These are phyloP conservation scores for Cepaea hortensis DNA, from an alignment of 2,888 invertebrate genomes.

Conservation along the genomic window DNA sequence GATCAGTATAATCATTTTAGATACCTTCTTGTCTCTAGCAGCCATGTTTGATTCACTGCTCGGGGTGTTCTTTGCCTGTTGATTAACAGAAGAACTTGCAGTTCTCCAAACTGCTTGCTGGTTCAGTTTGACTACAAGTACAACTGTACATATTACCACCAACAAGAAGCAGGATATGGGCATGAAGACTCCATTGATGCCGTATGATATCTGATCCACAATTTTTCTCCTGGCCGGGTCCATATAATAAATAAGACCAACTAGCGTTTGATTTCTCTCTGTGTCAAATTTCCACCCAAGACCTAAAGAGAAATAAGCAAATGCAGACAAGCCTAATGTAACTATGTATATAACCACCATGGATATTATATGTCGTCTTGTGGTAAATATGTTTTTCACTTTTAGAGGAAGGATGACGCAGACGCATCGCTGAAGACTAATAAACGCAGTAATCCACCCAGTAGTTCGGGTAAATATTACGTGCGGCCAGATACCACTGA, in stretches of 20 bases:
- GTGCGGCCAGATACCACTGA: slow-evolving; percentile 32
- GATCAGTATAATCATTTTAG: slow-evolving; percentile 17
- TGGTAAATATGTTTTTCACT: slow-evolving; percentile 20
- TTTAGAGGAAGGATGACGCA: slow-evolving; percentile 27
- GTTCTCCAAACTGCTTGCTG: slow-evolving; percentile 14
- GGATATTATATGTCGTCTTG: neutral
- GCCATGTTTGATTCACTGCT: neutral
- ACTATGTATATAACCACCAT: slow-evolving; percentile 4
- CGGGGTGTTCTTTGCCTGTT: neutral
- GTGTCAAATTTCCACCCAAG: slow-evolving; percentile 13
- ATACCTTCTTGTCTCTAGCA: slow-evolving; percentile 6
- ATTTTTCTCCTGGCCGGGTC: neutral
- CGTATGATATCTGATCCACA: slow-evolving; percentile 12
- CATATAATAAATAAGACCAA: slow-evolving; percentile 20
- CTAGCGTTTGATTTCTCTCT: neutral
- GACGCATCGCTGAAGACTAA: slow-evolving; percentile 12
- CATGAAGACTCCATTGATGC: slow-evolving; percentile 30
- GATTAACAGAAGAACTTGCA: neutral
- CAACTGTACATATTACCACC: neutral
- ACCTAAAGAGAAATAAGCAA: slow-evolving; percentile 14
- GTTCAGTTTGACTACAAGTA: slow-evolving; percentile 16
- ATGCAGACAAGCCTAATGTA: slow-evolving; percentile 7
- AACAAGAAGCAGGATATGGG: neutral
- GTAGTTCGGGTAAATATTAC: slow-evolving; percentile 13
- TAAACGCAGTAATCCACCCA: slow-evolving; percentile 30